Evolutionary conservation across 2,888 invertebrate genomes (phyloP).

Genomic region (Nemotelus pantherinus): DNA sequence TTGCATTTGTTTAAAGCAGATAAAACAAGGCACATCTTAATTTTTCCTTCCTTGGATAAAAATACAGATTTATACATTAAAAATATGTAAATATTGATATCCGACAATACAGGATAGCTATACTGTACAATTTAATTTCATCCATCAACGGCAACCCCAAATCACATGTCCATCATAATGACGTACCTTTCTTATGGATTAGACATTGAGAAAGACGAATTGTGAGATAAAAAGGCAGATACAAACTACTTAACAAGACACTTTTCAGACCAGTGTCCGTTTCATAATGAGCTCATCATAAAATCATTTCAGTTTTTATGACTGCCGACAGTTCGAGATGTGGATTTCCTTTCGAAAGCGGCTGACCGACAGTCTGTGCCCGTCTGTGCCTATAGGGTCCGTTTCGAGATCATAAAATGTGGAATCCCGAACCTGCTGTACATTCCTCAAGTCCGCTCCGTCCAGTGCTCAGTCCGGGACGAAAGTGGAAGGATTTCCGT

Average conservation of each 20-base stretch:
- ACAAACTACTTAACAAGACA: constrained; percentile 22
- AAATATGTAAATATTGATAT: too few relatives aligned
- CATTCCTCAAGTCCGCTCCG: too few relatives aligned
- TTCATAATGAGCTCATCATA: constrained; percentile 43
- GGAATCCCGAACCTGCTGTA: not conserved
- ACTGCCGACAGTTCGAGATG: constrained; percentile 24
- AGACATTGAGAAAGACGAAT: not conserved
- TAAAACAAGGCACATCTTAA: too few relatives aligned
- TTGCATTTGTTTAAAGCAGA: too few relatives aligned
- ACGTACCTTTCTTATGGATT: constrained; percentile 21
- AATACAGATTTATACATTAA: too few relatives aligned
- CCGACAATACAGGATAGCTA: too few relatives aligned
- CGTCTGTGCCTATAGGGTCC: not conserved
- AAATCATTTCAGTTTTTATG: constrained; percentile 38
- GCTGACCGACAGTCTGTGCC: not conserved
- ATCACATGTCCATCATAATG: not conserved
- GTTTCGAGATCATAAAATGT: constrained; percentile 5
- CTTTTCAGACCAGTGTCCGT: constrained; percentile 34
- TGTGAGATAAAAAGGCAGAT: constrained; percentile 28
- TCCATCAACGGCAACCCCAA: constrained; percentile 2
- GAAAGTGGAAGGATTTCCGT: constrained; percentile 39
- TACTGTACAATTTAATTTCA: too few relatives aligned
- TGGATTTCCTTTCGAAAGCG: constrained; percentile 20
- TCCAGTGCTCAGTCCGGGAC: not conserved
- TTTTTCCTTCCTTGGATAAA: too few relatives aligned